Evolutionary conservation across 2,888 invertebrate genomes (phyloP), one percentile per base, ranked within the genome.

Genomic region (Electrophaes corylata): DNA sequence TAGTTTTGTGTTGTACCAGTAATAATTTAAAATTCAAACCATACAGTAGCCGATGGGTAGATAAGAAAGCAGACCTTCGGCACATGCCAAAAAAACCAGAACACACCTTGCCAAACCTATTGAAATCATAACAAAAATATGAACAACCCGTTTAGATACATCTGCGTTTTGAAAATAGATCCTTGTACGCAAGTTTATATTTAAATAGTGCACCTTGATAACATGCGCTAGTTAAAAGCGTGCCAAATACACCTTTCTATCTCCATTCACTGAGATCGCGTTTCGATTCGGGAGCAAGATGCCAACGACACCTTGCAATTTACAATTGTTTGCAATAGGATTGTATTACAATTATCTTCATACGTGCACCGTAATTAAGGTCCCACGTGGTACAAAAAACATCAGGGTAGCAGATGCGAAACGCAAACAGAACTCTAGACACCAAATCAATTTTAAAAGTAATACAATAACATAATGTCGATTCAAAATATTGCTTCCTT

Each of bases 381-480:
- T 47, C 91, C 91, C 89, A 86, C 89, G 90, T 91, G 67, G 73
- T 70, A 20, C 48, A 86, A 86, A 86, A 84, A 84, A 79, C 69
- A 75, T 69, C 69, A 75, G 74, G 65, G 73, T 71, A 81, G 88
- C 91, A 91, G 91, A 91, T 91, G 91, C 81, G 72, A 81, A 79
- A 77, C 82, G 84, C 86, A 87, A 89, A 86, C 79, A 84, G 26
- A 29, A 62, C 59, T 60, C 73, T 75, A 79, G 74, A 81, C 74
- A 81, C 76, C 74, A 78, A 86, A 86, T 88, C 84, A 87, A 84
- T 86, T 84, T 87, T 76, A 79, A 86, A 83, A 89, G 91, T 90
- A 90, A 91, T 91, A 88, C 90, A 89, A 91, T 91, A 91, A 91
- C 91, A 86, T 88, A 89, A 90, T 86, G 87, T 85, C 77, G 84